phyloP scores from a whole-genome alignment of 2,888 invertebrate genomes.

The Macroteleia sp. region DNA sequence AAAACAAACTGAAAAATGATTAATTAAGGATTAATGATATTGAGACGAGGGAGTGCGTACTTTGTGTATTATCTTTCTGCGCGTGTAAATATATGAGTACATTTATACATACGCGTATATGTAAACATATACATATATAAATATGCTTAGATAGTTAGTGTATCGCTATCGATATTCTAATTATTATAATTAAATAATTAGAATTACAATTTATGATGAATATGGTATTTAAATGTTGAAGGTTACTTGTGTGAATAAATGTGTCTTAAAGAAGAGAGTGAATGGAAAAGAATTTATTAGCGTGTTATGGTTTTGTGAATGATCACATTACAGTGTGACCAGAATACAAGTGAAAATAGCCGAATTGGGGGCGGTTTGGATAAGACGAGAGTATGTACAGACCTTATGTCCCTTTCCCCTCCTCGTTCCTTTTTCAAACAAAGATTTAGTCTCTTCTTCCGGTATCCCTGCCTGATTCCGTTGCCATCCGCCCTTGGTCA shows the following conservation, averaged over 20 bases:
- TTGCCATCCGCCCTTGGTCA: conserved; percentile 79
- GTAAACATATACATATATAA: conserved; percentile 77
- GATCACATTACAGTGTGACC: conserved; percentile 59
- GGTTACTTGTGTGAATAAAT: conserved; percentile 46
- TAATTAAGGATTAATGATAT: conserved; percentile 2
- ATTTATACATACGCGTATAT: conserved; percentile 73
- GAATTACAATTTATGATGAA: conserved; percentile 72
- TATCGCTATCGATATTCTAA: conserved; percentile 77
- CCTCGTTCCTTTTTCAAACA: conserved; percentile 50
- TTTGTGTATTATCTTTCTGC: conserved; percentile 78
- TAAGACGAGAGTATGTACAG: conserved; percentile 77
- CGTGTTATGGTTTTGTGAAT: not conserved
- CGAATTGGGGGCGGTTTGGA: conserved; percentile 78
- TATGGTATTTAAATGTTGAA: conserved; percentile 83
- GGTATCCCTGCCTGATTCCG: conserved; percentile 70
- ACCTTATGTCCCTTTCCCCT: conserved; percentile 66
- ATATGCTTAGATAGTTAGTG: conserved; percentile 79
- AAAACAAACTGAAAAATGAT: not conserved
- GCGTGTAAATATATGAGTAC: conserved; percentile 78
- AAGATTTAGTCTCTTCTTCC: conserved; percentile 65
- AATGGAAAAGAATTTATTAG: conserved; percentile 32
- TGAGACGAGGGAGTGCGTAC: conserved; percentile 65
- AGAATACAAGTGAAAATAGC: conserved; percentile 69
- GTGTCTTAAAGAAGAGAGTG: conserved; percentile 20
- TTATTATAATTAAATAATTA: conserved; percentile 59